These are phyloP conservation scores for Cheilinus undulatus DNA, from an alignment of 2,113 vertebrate species.

Conservation along the genomic window DNA sequence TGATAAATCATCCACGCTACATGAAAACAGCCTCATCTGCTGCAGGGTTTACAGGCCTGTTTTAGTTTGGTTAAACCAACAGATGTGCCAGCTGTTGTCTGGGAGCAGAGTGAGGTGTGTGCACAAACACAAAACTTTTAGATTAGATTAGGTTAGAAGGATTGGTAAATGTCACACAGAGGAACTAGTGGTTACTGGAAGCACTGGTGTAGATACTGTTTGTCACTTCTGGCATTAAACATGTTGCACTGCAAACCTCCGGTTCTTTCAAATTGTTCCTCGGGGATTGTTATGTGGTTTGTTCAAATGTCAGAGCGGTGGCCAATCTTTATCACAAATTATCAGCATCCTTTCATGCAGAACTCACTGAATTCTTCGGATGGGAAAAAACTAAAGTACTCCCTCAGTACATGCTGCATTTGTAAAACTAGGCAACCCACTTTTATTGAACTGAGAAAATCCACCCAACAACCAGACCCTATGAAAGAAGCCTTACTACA, in stretches of 20 bases:
- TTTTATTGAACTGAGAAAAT: too few relatives aligned
- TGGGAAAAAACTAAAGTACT: background rate
- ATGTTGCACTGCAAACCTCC: conserved; percentile 52
- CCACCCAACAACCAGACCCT: too few relatives aligned
- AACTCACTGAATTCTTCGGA: background rate
- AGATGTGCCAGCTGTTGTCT: conserved; percentile 46
- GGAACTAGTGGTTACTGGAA: conserved; percentile 27
- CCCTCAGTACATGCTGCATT: too few relatives aligned
- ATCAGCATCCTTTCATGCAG: conserved; percentile 13
- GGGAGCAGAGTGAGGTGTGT: conserved; percentile 17
- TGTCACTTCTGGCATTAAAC: conserved; percentile 65
- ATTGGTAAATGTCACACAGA: conserved; percentile 53
- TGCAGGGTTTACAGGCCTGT: conserved; percentile 34
- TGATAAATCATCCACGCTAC: conserved; percentile 59
- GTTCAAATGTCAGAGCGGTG: conserved; percentile 54
- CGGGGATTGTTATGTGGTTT: conserved; percentile 24
- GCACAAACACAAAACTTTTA: conserved; percentile 50
- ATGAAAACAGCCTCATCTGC: conserved; percentile 13
- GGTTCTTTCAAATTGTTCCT: conserved; percentile 64
- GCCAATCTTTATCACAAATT: conserved; percentile 42
- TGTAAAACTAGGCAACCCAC: too few relatives aligned
- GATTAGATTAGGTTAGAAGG: conserved; percentile 65
- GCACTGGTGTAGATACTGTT: conserved; percentile 48
- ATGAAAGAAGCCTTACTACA: too few relatives aligned
- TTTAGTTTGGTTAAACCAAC: conserved; percentile 45